Evolutionary conservation across 1,140 invertebrate genomes (phyloP), one percentile per base, ranked within the genome.

Genomic region (Panagrolaimus sp.): DNA sequence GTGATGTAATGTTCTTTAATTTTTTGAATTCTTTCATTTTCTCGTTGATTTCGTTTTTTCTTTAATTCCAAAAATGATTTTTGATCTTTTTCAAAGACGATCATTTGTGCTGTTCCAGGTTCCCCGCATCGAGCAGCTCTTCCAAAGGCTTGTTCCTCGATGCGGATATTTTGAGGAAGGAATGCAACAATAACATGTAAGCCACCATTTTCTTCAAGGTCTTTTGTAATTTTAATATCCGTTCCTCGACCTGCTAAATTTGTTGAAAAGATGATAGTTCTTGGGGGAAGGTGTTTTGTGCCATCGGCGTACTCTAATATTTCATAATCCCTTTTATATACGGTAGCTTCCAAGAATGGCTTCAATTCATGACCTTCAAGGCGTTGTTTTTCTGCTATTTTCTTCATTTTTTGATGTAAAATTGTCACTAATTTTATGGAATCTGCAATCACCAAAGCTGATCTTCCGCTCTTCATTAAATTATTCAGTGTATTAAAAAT

Each of bases 221-320:
- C 72, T 12, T 71, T 1, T 9, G 75, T 76, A 6, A 73, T 10
- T 65, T 83, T 82, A 21, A 85, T 83, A 55, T 85, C 83, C 0
- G 84, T 84, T 3, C 84, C 84, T 45, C 84, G 73, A 63, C 84
- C 84, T 12, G 84, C 83, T 15, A 85, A 70, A 64, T 85, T 85
- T n/a, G 84, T 85, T 24, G 84, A 82, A 15, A 48, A 24, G 2
- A 48, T 48, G 2, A 48, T n/a, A 24, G 15, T n/a, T 9, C 9
- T 24, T 48, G 15, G 21, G 9, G 21, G 21, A 4, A 17, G 5
- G 2, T 3, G 47, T 48, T 48, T 9, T 48, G 15, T 24, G 47
- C 47, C 47, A 48, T 48, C 21, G 3, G 15, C 47, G 21, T 17
- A 48, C 9, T n/a, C 9, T 5, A 48, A 48, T 17, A 9, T 48